A percentile compares a stretch with the other conserved stretches of the same genome.
phyloP scores from a whole-genome alignment of 2,888 invertebrate species.

The Tachina lurida region DNA sequence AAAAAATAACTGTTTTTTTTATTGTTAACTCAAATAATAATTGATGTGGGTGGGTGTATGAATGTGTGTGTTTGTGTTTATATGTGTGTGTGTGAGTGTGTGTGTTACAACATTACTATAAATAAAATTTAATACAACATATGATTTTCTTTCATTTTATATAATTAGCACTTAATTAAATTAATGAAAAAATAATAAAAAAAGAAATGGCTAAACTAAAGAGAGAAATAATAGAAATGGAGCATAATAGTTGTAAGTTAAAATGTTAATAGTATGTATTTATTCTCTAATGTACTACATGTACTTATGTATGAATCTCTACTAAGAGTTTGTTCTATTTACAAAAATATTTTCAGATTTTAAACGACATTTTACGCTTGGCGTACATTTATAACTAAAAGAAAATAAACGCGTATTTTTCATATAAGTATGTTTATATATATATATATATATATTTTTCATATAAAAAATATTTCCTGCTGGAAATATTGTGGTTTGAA shows the following conservation, averaged over 20 bases:
- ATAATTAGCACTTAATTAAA: conserved; percentile 43
- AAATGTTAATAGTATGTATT: conserved; percentile 17
- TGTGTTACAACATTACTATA: conserved; percentile 34
- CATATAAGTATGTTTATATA: neutral
- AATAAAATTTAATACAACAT: conserved; percentile 51
- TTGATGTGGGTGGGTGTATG: conserved; percentile 13
- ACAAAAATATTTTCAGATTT: conserved; percentile 48
- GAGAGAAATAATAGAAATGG: neutral
- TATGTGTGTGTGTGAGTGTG: neutral
- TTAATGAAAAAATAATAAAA: conserved; percentile 3
- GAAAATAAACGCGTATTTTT: conserved; percentile 23
- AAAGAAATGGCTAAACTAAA: neutral
- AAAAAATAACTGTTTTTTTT: conserved; percentile 47
- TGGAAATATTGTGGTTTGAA: conserved; percentile 6
- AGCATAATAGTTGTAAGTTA: conserved; percentile 19
- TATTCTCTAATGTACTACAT: conserved; percentile 1
- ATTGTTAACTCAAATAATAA: conserved; percentile 41
- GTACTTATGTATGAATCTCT: conserved; percentile 23
- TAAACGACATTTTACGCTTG: conserved; percentile 62
- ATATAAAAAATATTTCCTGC: neutral
- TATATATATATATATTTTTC: neutral
- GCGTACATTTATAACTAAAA: conserved; percentile 53
- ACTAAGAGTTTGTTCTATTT: conserved; percentile 28
- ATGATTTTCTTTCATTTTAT: neutral
- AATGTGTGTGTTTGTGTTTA: neutral